Conservation (phyloP, 2,113 vertebrate species). For the Calidris pugnax region DNA sequence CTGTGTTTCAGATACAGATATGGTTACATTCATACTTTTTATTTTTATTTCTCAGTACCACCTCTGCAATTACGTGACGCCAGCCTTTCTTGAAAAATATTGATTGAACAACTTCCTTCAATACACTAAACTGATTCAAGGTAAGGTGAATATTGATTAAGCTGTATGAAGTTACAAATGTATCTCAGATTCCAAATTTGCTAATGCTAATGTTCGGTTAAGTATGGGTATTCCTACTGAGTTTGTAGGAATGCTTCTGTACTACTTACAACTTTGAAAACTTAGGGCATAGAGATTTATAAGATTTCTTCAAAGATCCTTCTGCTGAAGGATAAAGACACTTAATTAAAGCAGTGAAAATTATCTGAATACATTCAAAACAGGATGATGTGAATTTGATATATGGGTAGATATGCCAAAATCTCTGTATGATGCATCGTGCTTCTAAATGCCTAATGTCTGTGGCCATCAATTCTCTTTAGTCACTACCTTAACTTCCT, state of each 20-base stretch:
- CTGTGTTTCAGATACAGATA: background rate
- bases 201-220: background rate
- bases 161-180: background rate
- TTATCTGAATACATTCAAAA: background rate
- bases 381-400: background rate
- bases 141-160: background rate
- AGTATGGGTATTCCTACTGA: background rate
- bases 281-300: background rate
- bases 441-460: background rate
- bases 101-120: background rate
- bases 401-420: fast-evolving
- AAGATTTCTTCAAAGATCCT: background rate
- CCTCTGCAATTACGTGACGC: background rate
- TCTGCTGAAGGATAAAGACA: background rate
- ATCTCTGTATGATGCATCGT: fast-evolving
- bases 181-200: background rate
- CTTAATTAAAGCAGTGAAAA: background rate
- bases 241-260: background rate
- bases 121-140: background rate
- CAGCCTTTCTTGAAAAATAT: background rate
- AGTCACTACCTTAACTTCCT: background rate
- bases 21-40: background rate
- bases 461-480: background rate
- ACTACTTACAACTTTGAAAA: background rate
- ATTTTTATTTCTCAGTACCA: background rate